Base-by-base conservation (phyloP, 2,113 vertebrate genomes). In the Pterocles burchelli region DNA sequence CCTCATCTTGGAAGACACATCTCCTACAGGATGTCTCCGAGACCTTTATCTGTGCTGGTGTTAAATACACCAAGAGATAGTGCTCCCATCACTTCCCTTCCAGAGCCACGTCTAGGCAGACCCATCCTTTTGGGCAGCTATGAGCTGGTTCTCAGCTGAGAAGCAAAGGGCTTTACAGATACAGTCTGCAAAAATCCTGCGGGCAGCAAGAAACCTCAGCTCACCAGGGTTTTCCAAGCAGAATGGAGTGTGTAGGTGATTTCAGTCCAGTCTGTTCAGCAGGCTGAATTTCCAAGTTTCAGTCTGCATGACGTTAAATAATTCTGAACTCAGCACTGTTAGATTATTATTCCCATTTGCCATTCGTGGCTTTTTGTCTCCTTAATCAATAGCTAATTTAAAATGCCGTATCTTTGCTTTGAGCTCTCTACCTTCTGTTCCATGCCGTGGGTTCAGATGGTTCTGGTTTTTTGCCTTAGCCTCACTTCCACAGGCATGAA, bases 401-500 rank as follows among this genome's bases (percentile, higher is more conserved):
- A 80, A 82, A 46, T 22, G 59, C 72, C 28, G 16, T 9, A 14
- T 68, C 57, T 89, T 86, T 73, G 19, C 88, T 65, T 33, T 52
- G 29, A 38, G 65, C 81, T 88, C 41, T 46, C 66, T 61, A 82
- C 85, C 78, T 81, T 72, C 83, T 65, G 68, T 65, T 95, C 85
- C 9, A 1, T 16, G 45, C 59, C 2, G 0, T 2, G 3, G 51
- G 24, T 68, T 90, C 55, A 10, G 88, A 29, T 67, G 59, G 33
- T 82, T 85, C 76, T 68, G 68, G 15, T 71, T 92, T 93, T 81
- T 29, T 81, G 73, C 52, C 22, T 95, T 93, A 88, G 70, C 26
- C 31, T 78, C 24, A 9, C 73, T 86, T 77, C 83, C 94, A 54
- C 7, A 17, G 85, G 16, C 11, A 4, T 67, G 89, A 65, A 77